These are phyloP conservation scores for Chiridota heheva DNA, from an alignment of 35 echinoderm and acorn worm genomes.

Conservation along the genomic window DNA sequence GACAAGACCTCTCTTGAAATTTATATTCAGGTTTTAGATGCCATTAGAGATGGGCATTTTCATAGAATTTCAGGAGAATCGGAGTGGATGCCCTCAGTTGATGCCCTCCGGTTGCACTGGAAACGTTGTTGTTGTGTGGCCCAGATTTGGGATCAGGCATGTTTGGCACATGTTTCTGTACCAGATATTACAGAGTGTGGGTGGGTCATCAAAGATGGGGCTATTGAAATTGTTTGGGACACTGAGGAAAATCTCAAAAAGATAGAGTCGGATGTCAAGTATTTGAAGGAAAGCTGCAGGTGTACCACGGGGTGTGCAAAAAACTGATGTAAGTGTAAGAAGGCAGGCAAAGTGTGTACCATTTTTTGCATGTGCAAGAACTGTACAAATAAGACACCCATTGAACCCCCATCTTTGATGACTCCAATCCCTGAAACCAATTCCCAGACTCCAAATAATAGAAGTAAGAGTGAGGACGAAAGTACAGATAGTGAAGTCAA, in stretches of 20 bases:
- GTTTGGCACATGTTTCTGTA: not conserved
- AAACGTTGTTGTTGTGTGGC: constrained; percentile 14
- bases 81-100: constrained; percentile 33
- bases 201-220: not conserved
- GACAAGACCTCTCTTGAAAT: not conserved
- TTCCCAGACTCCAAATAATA: too few relatives aligned
- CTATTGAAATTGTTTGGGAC: constrained; percentile 39
- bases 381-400: constrained; percentile 27
- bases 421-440: too few relatives aligned
- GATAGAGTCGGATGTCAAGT: constrained; percentile 4
- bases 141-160: constrained; percentile 11
- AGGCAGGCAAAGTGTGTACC: constrained; percentile 5
- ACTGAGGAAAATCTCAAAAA: constrained; percentile 23
- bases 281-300: constrained; percentile 27
- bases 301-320: constrained; percentile 38
- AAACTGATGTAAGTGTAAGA: constrained; percentile 15
- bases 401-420: too few relatives aligned
- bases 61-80: constrained; percentile 41
- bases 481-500: too few relatives aligned
- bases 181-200: constrained; percentile 24
- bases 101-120: constrained; percentile 38
- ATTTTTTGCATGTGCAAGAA: constrained; percentile 1
- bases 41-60: constrained; percentile 38
- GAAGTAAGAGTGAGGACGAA: too few relatives aligned
- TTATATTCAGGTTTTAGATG: not conserved